Percentiles rank a stretch among this genome's conserved stretches.
These are phyloP conservation scores for Spodoptera litura DNA, from an alignment of 1,140 invertebrate genomes.

Conservation along the genomic window DNA sequence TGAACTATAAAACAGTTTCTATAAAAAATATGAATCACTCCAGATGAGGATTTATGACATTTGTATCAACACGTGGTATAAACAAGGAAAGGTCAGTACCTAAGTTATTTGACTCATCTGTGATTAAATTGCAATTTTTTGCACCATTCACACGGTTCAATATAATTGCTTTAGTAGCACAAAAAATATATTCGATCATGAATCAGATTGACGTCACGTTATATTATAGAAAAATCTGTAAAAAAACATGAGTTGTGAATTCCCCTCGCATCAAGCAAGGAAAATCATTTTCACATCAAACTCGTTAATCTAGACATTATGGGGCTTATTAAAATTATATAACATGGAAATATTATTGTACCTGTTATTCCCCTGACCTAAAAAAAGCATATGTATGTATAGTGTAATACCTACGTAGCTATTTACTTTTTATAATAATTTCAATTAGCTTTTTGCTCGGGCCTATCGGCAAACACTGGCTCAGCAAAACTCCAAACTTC, in stretches of 20 bases:
- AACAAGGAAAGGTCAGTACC: constrained; percentile 21
- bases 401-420: too few species aligned
- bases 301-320: too few species aligned
- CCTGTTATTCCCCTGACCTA: too few species aligned
- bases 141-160: constrained; percentile 28
- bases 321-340: too few species aligned
- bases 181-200: constrained; percentile 23
- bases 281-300: constrained; percentile 5
- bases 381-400: too few species aligned
- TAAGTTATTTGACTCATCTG: constrained; percentile 24
- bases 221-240: neutral
- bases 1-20: too few species aligned
- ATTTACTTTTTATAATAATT: too few species aligned
- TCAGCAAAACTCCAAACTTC: too few species aligned
- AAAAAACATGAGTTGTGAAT: neutral
- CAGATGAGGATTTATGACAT: neutral
- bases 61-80: too few species aligned
- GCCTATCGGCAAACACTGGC: too few species aligned
- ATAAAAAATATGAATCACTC: constrained; percentile 25
- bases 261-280: neutral
- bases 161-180: constrained; percentile 8
- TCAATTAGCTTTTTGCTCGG: too few species aligned
- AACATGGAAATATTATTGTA: too few species aligned
- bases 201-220: constrained; percentile 18
- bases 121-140: constrained; percentile 9